A percentile compares a stretch with the other conserved stretches of the same genome.
phyloP scores from a whole-genome alignment of 2,888 invertebrate genomes.

The Hyposoter dolosus region DNA sequence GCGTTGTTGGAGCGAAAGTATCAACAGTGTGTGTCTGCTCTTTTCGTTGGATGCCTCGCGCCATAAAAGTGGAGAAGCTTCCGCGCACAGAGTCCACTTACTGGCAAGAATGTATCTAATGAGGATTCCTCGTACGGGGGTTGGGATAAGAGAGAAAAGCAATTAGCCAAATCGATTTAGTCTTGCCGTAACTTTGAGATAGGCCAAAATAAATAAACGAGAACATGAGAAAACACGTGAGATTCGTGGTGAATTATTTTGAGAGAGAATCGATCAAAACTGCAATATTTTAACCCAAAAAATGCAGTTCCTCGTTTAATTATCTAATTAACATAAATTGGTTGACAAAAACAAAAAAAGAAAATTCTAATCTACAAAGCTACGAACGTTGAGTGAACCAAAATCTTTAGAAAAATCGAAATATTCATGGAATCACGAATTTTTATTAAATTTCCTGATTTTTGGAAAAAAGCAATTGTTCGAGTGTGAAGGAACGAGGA shows the following conservation, averaged over 20 bases:
- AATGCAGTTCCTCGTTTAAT: not conserved
- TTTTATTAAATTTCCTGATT: not conserved
- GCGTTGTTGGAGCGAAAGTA: conserved; percentile 72
- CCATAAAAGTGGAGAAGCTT: conserved; percentile 28
- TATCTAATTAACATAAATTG: no score
- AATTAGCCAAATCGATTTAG: conserved; percentile 73
- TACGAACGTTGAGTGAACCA: not conserved
- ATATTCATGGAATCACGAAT: not conserved
- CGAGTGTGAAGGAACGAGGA: not conserved
- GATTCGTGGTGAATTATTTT: not conserved
- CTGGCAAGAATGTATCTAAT: conserved; percentile 76
- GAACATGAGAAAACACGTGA: not conserved
- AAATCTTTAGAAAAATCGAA: no score
- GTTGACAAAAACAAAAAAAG: no score
- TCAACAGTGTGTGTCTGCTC: conserved; percentile 33
- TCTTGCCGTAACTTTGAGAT: conserved; percentile 15
- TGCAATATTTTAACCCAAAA: not conserved
- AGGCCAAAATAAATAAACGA: not conserved
- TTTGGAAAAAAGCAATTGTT: not conserved
- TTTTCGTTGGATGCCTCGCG: not conserved
- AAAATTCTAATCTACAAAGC: no score
- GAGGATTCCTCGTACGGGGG: conserved; percentile 71
- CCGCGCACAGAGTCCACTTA: conserved; percentile 42
- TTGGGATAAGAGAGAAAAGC: conserved; percentile 68
- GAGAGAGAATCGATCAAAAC: not conserved